Evolutionary conservation across 2,113 vertebrate genomes (phyloP).

Genomic region (Peromyscus leucopus): DNA sequence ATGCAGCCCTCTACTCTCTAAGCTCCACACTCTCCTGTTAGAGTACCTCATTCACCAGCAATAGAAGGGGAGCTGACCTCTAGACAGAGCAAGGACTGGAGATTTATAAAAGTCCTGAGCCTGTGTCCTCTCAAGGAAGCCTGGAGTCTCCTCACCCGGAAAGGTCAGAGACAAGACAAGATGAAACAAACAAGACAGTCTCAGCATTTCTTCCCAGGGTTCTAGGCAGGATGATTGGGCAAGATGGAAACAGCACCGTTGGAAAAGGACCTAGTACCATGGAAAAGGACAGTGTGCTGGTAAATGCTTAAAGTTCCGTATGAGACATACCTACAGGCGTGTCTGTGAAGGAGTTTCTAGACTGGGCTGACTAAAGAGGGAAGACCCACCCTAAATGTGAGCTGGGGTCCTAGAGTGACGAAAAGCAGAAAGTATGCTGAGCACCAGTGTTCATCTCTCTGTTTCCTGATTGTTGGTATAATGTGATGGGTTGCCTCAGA

Average conservation of each 20-base stretch:
- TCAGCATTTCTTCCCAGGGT: background rate
- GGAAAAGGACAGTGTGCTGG: background rate
- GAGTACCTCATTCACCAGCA: too few species aligned
- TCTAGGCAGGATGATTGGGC: background rate
- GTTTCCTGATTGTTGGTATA: background rate
- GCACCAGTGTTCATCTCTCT: background rate
- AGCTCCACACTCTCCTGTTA: background rate
- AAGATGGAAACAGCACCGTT: background rate
- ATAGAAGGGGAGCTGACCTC: background rate
- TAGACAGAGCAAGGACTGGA: background rate
- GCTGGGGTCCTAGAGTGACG: background rate
- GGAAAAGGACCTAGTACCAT: background rate
- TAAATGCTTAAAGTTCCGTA: background rate
- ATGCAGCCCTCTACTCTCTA: background rate
- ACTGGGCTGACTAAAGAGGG: background rate
- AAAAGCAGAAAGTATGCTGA: background rate
- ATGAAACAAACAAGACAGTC: background rate
- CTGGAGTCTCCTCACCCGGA: background rate
- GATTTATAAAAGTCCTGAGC: background rate
- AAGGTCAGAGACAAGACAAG: background rate
- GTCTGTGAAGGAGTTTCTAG: background rate
- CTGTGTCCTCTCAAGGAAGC: rapidly evolving
- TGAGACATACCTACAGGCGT: background rate
- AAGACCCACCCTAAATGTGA: background rate
- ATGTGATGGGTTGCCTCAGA: background rate